These are phyloP conservation scores for Cyphomyrmex costatus DNA, from an alignment of 1,140 invertebrate genomes.

Conservation along the genomic window DNA sequence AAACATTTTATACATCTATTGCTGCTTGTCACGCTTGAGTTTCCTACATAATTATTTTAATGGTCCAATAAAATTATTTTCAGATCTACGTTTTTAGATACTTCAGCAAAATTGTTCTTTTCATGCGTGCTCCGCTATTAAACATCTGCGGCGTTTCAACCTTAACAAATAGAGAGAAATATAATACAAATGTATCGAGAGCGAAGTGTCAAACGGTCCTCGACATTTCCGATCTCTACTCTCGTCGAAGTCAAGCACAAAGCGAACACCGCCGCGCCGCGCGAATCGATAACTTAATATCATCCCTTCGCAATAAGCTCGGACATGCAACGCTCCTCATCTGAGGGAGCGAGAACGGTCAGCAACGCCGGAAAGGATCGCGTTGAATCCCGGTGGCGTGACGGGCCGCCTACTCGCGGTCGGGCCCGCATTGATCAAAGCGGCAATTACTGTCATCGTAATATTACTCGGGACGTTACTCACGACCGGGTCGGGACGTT, in stretches of 20 bases:
- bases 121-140: not conserved
- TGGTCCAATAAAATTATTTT: too few species aligned
- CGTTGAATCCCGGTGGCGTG: conserved; percentile 75
- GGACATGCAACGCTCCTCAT: conserved; percentile 26
- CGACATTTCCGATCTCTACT: conserved; percentile 30
- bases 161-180: conserved; percentile 5
- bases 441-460: conserved; percentile 85
- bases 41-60: too few species aligned
- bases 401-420: conserved; percentile 79
- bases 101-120: too few species aligned
- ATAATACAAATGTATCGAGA: conserved; percentile 5
- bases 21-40: too few species aligned
- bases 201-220: conserved; percentile 12
- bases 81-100: too few species aligned
- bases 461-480: conserved; percentile 84
- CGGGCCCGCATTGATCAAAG: conserved; percentile 84
- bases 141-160: not conserved
- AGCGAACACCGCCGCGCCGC: conserved; percentile 34
- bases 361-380: conserved; percentile 71
- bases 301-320: conserved; percentile 54
- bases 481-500: conserved; percentile 62
- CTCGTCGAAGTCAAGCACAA: conserved; percentile 4
- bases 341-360: conserved; percentile 20
- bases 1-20: too few species aligned
- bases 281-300: conserved; percentile 48